Evolutionary conservation across 2,797 vertebrate species (phyloP), one percentile per base, ranked within the genome.

Genomic region (Bradypodion pumilum): DNA sequence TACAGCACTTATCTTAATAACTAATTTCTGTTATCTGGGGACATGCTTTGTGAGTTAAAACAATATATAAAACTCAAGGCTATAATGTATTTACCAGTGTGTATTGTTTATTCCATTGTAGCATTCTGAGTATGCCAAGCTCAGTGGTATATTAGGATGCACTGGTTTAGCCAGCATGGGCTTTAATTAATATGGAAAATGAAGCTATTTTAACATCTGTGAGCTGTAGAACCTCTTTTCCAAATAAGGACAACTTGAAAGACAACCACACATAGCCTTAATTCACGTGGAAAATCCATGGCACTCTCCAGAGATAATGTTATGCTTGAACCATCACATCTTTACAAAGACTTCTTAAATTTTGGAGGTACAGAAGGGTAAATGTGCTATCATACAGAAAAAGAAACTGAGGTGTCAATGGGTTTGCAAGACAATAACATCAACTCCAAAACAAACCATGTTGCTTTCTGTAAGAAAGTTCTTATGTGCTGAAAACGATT

Each of bases 401-500:
- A 7, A 56, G 13, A 68, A 68, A 75, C 44, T 32, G 37, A 63
- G 76, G n/a, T 15, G n/a, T 25, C 63, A 69, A 19, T 76, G 69
- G 86, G 60, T 63, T 73, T 77, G 59, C 63, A 77, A 35, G 66
- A 74, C 1, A 0, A 25, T 16, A 29, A 89, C 89, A 65, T 72
- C 75, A 84, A 81, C 78, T 68, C 62, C 80, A 80, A 76, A 90
- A 19, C 86, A 87, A 42, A 81, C 56, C 59, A 63, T 56, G 83
- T 10, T 1, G 90, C 73, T 91, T 91, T 93, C 84, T 82, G 78
- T 1, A 80, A 87, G 46, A 0, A 13, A 74, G 88, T 81, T 73
- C 56, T 77, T 77, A 60, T 32, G n/a, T n/a, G 82, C 13, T 77
- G 52, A 59, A 82, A 80, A 62, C 13, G 19, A 85, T n/a, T 23